Percentiles rank a stretch among this genome's conserved stretches.
Conservation (phyloP, 2,888 invertebrate genomes). For the Didymodactylos carnosus region DNA sequence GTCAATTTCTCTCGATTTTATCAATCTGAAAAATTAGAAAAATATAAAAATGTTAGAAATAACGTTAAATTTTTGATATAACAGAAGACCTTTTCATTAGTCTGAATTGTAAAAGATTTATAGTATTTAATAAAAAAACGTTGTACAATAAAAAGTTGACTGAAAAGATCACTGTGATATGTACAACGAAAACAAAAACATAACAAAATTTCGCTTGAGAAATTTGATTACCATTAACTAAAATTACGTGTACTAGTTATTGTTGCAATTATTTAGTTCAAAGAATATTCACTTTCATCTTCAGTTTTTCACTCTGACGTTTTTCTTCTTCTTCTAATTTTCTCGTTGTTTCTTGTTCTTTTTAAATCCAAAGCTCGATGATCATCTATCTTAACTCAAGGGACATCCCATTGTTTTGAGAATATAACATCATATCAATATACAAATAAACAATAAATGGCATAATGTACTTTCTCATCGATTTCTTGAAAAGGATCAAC, state of each 20-base stretch:
- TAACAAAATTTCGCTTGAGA: no score
- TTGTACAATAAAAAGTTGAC: no score
- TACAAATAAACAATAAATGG: not conserved
- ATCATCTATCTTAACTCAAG: no score
- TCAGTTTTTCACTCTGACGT: not conserved
- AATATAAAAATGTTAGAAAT: no score
- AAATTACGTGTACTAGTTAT: not conserved
- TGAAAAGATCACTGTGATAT: not conserved
- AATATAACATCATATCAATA: not conserved
- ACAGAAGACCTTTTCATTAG: no score
- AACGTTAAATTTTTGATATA: no score
- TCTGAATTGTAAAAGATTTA: no score
- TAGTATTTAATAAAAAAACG: no score
- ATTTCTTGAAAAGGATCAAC: conserved; percentile 12
- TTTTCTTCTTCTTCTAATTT: not conserved
- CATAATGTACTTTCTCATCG: conserved; percentile 2
- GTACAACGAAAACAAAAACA: not conserved
- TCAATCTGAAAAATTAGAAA: no score
- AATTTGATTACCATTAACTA: not conserved
- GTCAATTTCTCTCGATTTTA: no score
- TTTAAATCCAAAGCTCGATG: no score
- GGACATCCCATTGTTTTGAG: no score
- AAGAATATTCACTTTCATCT: not conserved
- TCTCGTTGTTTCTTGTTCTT: not conserved
- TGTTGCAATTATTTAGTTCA: not conserved